Base-by-base conservation (phyloP, 2,888 invertebrate species). In the Rotaria sp. region DNA sequence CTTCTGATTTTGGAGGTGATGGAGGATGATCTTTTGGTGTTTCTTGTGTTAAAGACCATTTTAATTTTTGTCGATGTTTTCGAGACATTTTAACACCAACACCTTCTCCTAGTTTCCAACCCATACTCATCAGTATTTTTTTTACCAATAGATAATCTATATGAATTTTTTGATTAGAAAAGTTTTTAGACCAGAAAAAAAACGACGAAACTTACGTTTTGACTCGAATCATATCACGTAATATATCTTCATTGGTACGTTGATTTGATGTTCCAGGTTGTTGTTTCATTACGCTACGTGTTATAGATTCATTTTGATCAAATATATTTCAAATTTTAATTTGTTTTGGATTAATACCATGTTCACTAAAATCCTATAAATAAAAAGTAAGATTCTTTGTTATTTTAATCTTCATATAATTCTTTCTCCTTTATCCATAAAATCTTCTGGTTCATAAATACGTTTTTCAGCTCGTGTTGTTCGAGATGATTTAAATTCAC, bases 371-470 rank as follows among this genome's bases (percentile, higher is more conserved):
- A 91, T 99, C 98, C 93, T 93, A 88, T 18, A 24, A 52, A 59
- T 45, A 87, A 85, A 87, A 87, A 50, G 87, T 48, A 30, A 84
- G 84, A 45, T 84, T 52, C 15, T 85, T 74, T 55, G 18, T 24
- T 8, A 52, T 52, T 24, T 24, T 84, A 21, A n/a, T 84, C 55
- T 24, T 74, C 59, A n/a, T 35, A n/a, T 41, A 55, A 85, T 45
- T 87, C 87, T 86, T 89, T 93, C 93, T 91, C 99, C 99, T 24
- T 96, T 95, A 91, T 99, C 99, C 99, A 99, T 99, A 90, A 95
- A 99, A 92, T 98, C 97, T 91, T 96, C 95, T 0, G 96, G 95
- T 88, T 93, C 93, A 90, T 95, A 95, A 55, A 88, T 88, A 38
- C 91, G 89, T 35, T 89, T 89, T 18, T 91, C 89, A 21, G 90